phyloP scores from a whole-genome alignment of 2,888 invertebrate species.

The Boloria euphrosyne region DNA sequence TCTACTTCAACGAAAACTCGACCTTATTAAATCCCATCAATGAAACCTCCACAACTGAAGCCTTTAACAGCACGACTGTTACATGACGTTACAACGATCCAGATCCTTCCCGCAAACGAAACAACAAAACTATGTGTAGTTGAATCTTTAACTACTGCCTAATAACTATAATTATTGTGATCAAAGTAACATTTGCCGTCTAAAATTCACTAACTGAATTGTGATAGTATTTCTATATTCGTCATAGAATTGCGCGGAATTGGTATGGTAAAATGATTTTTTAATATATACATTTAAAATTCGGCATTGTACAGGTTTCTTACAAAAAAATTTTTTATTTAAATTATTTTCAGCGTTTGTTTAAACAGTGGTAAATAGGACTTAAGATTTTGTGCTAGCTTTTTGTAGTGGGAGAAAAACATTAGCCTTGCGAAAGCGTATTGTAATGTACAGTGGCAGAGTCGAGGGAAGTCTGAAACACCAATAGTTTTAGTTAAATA shows the following conservation, averaged over 20 bases:
- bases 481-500: conserved; percentile 8
- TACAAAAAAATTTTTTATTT: too few relatives aligned
- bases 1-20: conserved; percentile 36
- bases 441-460: too few relatives aligned
- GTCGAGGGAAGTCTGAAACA: conserved; percentile 10
- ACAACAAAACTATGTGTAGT: conserved; percentile 33
- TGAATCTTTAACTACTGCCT: conserved; percentile 20
- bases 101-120: conserved; percentile 16
- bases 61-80: conserved; percentile 33
- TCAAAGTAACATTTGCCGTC: conserved; percentile 38
- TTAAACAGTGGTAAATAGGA: too few relatives aligned
- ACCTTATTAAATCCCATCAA: conserved; percentile 36
- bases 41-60: conserved; percentile 36
- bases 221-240: conserved; percentile 29
- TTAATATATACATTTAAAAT: neutral
- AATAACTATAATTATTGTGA: conserved; percentile 32
- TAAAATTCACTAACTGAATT: conserved; percentile 31
- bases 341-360: too few relatives aligned
- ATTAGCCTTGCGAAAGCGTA: too few relatives aligned
- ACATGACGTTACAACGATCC: conserved; percentile 39
- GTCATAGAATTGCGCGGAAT: neutral
- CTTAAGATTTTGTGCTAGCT: too few relatives aligned
- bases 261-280: neutral
- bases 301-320: too few relatives aligned
- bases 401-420: too few relatives aligned